A percentile compares a stretch with the other conserved stretches of the same genome.
These are phyloP conservation scores for Slavum lentiscoides DNA, from an alignment of 2,888 invertebrate genomes.

Conservation along the genomic window DNA sequence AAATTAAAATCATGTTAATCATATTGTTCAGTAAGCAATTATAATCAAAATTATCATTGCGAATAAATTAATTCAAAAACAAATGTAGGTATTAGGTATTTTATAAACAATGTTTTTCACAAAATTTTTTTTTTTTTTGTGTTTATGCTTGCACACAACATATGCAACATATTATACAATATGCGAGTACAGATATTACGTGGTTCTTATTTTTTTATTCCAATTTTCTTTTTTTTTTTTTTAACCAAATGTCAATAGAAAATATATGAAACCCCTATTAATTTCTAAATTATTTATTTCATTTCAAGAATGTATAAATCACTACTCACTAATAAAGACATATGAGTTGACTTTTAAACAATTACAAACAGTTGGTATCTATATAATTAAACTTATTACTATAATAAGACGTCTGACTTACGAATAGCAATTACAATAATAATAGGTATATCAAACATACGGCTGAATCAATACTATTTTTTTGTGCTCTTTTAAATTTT, in stretches of 20 bases:
- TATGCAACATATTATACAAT: too few species aligned
- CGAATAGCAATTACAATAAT: too few species aligned
- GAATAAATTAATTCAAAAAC: neutral
- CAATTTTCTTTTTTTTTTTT: too few species aligned
- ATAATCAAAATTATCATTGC: neutral
- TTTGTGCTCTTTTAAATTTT: too few species aligned
- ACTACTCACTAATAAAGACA: too few species aligned
- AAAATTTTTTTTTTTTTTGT: neutral
- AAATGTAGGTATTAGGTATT: neutral
- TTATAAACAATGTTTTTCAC: neutral
- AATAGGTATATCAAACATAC: too few species aligned
- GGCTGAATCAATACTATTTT: too few species aligned
- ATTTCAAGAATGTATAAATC: neutral
- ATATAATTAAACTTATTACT: too few species aligned
- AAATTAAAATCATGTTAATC: neutral
- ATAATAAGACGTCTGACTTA: too few species aligned
- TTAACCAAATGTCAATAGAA: neutral
- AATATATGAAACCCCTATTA: neutral
- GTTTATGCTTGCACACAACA: neutral
- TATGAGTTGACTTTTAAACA: too few species aligned
- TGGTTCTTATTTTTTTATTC: neutral
- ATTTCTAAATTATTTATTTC: neutral
- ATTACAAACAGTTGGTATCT: too few species aligned
- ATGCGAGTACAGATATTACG: too few species aligned
- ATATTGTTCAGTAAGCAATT: neutral